Base-by-base conservation (phyloP, 2,797 vertebrate genomes). In the Pseudochirops cupreus region DNA sequence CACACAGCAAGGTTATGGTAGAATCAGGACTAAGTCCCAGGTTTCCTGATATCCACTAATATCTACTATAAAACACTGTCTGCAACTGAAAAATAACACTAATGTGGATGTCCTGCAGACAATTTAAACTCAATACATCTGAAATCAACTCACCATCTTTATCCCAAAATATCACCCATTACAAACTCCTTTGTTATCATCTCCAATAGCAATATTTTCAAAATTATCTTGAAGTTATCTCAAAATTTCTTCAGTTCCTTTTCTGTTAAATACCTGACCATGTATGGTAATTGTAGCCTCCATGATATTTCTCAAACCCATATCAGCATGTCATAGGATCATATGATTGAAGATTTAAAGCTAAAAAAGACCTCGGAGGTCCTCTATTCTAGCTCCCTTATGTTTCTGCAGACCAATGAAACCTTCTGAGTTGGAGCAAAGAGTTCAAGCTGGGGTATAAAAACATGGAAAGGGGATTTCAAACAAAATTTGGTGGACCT, bases 41-140 rank as follows among this genome's bases (percentile, higher is more conserved):
- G 10, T 97, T 95, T 58, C 53, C 57, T 93, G 90, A 93, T 3
- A 94, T 10, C 56, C 33, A n/a, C 55, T 55, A 16, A 55, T 13
- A 91, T 94, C 92, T 96, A 95, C 93, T 1, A 58, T 21, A 57
- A 0, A 12, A 82, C 91, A 7, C 55, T 91, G 54, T 26, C 87
- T 91, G 12, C 24, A n/a, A 92, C 50, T 59, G 14, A 9, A 87
- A 52, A 91, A 57, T 18, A 93, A 52, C 52, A 93, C 67, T 12
- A 46, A 59, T 55, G 39, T 33, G 53, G 56, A 89, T 91, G 90
- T 90, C 11, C 58, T 52, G 0, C 0, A 52, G 28, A 55, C 91
- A 94, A 89, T 52, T 93, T 29, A 94, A 96, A 94, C 7, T 56
- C 28, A 95, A 89, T 18, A 92, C 33, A 5, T 29, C 91, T 91